Evolutionary conservation across 2,797 vertebrate genomes (phyloP).

Genomic region (Myotis myotis): DNA sequence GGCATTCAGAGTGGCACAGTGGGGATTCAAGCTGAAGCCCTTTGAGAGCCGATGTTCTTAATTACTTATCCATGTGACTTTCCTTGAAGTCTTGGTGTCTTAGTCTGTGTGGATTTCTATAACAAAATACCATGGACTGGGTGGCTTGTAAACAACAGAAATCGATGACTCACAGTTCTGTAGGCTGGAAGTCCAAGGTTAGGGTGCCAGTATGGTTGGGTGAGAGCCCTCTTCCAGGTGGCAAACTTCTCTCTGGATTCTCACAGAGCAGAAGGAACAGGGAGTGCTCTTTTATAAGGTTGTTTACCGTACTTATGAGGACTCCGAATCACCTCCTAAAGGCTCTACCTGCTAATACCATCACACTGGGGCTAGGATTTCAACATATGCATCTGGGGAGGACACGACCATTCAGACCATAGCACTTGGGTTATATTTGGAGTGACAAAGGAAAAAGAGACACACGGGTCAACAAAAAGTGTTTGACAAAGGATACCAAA

Average conservation of each 20-base stretch:
- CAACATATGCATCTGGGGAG: no score
- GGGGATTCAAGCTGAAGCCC: background rate
- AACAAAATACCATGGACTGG: no score
- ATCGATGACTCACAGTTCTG: no score
- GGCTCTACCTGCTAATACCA: background rate
- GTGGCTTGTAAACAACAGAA: no score
- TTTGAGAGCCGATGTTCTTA: background rate
- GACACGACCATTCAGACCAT: background rate
- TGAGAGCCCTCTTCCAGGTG: no score
- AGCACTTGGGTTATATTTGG: background rate
- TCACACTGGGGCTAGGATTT: background rate
- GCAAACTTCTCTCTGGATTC: background rate
- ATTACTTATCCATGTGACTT: background rate
- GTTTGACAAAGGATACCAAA: background rate
- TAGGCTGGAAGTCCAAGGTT: no score
- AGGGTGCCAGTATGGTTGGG: no score
- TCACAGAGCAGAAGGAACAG: background rate
- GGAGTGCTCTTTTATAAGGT: background rate
- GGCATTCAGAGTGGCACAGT: background rate
- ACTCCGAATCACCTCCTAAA: background rate
- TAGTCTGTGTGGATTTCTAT: background rate
- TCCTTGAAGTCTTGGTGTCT: background rate
- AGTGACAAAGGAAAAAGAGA: background rate
- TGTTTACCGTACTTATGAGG: background rate
- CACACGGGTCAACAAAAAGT: background rate